Base-by-base conservation (phyloP, 1,140 invertebrate genomes). In the Tetranychus cinnabarinus region DNA sequence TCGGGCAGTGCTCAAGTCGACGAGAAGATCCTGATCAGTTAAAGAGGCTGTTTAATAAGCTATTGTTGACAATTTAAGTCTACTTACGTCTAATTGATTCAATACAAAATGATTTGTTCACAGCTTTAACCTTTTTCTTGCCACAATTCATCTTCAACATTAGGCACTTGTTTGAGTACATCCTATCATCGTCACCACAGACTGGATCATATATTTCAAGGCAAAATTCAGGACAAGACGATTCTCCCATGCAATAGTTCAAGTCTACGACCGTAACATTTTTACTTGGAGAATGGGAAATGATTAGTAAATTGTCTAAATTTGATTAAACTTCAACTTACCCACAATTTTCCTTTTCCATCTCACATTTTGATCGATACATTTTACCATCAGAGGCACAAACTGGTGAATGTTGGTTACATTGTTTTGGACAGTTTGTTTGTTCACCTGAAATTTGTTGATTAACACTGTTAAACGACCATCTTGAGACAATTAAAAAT, bases 81-180 rank as follows among this genome's bases (percentile, higher is more conserved):
- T n/a, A 50, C 15, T 5, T 5, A 10, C 15, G 31, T 2, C 23
- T 13, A 31, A 2, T 7, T 52, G 8, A n/a, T 52, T 52, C 23
- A 23, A 23, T 23, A 23, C 23, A 23, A 23, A 23, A 23, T 23
- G 23, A n/a, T n/a, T 23, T n/a, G 23, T 52, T 23, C 13, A 52
- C n/a, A n/a, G 23, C 23, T 52, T 23, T 52, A 12, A 52, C 50
- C 8, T 23, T 2, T 52, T 23, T 2, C 5, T 62, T 56, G 55
- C 56, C 39, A 63, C 67, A 36, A 66, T 66, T 48, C 60, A 62
- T 13, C 50, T 60, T 48, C 13, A 23, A 39, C 58, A 59, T 45
- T 10, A 34, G 23, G 46, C 39, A 46, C 13, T 31, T 33, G 33
- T 59, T 59, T 2, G 33, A 59, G 31, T 59, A 59, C 12, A 59